Evolutionary conservation across 2,797 vertebrate genomes (phyloP).

Genomic region (Pseudocheirus occidentalis): DNA sequence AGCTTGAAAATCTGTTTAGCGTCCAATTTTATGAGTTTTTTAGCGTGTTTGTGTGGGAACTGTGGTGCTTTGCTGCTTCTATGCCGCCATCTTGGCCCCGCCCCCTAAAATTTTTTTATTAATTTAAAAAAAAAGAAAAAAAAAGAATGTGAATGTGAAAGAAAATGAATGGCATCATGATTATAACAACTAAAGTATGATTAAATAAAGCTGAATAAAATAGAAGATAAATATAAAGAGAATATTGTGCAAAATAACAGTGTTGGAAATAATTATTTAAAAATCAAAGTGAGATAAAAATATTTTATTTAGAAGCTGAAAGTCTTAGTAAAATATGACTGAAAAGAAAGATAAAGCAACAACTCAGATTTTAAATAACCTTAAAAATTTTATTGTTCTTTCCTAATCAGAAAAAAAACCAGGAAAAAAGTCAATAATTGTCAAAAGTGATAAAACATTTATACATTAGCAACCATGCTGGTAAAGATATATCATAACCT

Average conservation of each 20-base stretch:
- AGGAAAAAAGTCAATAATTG: too few species aligned
- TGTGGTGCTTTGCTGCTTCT: too few species aligned
- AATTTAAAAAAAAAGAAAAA: too few species aligned
- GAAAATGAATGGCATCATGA: constrained; percentile 62
- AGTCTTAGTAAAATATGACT: constrained; percentile 25
- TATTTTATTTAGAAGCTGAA: constrained; percentile 25
- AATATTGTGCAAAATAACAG: constrained; percentile 53
- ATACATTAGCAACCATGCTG: neutral
- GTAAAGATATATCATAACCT: neutral
- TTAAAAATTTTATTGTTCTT: neutral
- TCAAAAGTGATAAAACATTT: too few species aligned
- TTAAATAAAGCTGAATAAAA: constrained; percentile 58
- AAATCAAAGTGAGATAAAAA: constrained; percentile 37
- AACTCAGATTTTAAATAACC: neutral
- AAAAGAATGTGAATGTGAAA: constrained; percentile 68
- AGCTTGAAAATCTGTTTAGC: too few species aligned
- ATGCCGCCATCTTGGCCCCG: too few species aligned
- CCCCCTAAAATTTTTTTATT: too few species aligned
- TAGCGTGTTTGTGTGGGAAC: too few species aligned
- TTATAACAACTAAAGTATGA: constrained; percentile 62
- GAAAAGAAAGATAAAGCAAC: neutral
- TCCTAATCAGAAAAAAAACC: neutral
- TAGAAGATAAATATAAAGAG: constrained; percentile 20
- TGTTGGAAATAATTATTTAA: constrained; percentile 48
- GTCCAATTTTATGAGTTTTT: too few species aligned